Base-by-base conservation (phyloP, 2,113 vertebrate genomes). In the Dipodomys merriami region DNA sequence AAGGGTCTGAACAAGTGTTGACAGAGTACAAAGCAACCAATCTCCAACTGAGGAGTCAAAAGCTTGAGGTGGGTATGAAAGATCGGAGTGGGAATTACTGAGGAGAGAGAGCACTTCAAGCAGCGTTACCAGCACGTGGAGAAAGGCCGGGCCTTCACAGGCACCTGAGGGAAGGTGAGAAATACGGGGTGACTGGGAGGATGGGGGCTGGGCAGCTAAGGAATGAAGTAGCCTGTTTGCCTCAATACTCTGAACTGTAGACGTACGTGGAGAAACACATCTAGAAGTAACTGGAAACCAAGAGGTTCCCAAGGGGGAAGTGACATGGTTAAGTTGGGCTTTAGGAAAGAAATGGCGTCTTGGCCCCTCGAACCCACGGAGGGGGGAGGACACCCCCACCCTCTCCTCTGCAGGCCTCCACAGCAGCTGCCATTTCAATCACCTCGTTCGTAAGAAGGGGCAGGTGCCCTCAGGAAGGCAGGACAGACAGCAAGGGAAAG, bases 401-500 rank as follows among this genome's bases (percentile, higher is more conserved):
- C 29, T 9, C 33, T 9, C n/a, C 3, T 6, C 64, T 19, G 13
- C 0, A 33, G 67, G 11, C 29, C 4, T 7, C 16, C 18, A 74
- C 53, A 60, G 57, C 7, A 29, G 39, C 4, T 7, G 11, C 3
- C 4, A 19, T 30, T 84, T 2, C 7, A 27, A 44, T 25, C 6
- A 64, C 25, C 11, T 8, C 7, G 19, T 25, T 8, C 7, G 19
- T 25, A 23, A 9, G 19, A 64, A 64, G 62, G 20, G 23, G 62
- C 62, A 64, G 19, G 20, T 23, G 62, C 2, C 62, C 62, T 25
- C 22, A 8, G 7, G 12, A 8, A 46, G 46, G 35, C 25, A 85
- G 33, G 0, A 10, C 6, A 11, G 19, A 39, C 1, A 2, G 30
- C 35, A 57, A 89, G 33, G 30, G 35, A 9, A 22, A 4, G 0